Percentiles rank a stretch among this genome's conserved stretches.
Evolutionary conservation across 2,797 vertebrate genomes (phyloP).

Genomic region (Tenualosa ilisha): DNA sequence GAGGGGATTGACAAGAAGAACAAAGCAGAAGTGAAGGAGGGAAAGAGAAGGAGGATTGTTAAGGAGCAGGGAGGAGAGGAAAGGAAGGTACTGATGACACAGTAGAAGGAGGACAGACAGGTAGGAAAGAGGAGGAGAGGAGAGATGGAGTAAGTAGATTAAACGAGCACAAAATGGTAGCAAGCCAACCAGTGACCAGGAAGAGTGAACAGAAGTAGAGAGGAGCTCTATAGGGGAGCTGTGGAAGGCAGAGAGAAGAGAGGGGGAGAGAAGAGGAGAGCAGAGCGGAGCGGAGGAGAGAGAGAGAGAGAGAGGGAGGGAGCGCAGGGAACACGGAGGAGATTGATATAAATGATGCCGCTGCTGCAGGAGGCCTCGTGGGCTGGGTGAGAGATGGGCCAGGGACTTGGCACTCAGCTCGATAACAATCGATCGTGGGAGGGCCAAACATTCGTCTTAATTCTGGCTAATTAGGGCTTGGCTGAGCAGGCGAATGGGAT

Average conservation of each 20-base stretch:
- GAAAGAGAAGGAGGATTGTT: no score
- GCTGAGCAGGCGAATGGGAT: slow-evolving; percentile 64
- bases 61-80: not conserved
- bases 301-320: not conserved
- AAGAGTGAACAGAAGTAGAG: slow-evolving; percentile 37
- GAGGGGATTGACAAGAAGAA: not conserved
- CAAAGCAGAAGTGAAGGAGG: not conserved
- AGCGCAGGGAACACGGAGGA: not conserved
- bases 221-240: not conserved
- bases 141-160: not conserved
- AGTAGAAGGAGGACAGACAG: not conserved
- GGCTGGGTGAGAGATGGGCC: slow-evolving; percentile 67
- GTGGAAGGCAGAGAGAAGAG: slow-evolving; percentile 26
- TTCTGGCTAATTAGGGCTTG: slow-evolving; percentile 79
- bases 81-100: not conserved
- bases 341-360: slow-evolving; percentile 76
- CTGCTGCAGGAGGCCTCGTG: slow-evolving; percentile 63
- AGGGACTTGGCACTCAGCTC: slow-evolving; percentile 64
- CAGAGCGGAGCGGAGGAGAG: not conserved
- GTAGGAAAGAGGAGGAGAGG: not conserved
- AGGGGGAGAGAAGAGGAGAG: not conserved
- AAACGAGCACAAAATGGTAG: not conserved
- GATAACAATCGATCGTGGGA: slow-evolving; percentile 78
- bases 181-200: not conserved
- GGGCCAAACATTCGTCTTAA: slow-evolving; percentile 81